Conservation (phyloP, 2,113 vertebrate genomes). For the Xiphophorus hellerii region DNA sequence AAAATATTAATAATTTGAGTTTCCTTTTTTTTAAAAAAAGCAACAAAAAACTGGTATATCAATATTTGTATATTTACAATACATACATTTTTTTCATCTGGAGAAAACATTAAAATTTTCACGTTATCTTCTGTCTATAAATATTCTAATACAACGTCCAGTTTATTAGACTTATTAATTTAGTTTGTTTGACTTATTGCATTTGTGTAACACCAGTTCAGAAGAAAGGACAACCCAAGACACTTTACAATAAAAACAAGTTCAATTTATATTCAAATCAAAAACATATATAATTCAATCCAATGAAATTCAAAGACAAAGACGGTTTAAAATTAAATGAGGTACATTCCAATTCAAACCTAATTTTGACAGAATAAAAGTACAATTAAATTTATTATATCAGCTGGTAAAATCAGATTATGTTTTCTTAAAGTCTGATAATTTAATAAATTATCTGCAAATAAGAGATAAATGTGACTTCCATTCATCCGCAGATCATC, state of each 20-base stretch:
- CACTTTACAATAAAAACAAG: background rate
- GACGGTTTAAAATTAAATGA: background rate
- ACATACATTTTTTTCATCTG: no score
- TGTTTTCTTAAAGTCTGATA: no score
- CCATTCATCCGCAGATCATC: background rate
- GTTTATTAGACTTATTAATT: background rate
- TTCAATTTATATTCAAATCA: background rate
- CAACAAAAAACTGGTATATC: no score
- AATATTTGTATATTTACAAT: background rate
- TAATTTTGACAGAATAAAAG: no score
- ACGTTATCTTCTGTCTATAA: no score
- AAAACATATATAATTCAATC: background rate
- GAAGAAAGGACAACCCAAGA: background rate
- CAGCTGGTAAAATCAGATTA: no score
- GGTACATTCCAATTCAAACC: no score
- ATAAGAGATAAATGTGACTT: background rate
- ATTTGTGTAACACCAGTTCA: background rate
- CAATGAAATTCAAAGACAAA: background rate
- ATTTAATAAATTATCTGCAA: background rate
- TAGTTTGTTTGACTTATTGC: background rate
- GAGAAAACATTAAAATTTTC: no score
- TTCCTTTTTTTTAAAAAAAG: no score
- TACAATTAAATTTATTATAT: no score
- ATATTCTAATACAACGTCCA: no score
- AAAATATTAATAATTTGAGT: no score